Evolutionary conservation across 1,140 invertebrate genomes (phyloP).

Genomic region (Zophobas atratus): DNA sequence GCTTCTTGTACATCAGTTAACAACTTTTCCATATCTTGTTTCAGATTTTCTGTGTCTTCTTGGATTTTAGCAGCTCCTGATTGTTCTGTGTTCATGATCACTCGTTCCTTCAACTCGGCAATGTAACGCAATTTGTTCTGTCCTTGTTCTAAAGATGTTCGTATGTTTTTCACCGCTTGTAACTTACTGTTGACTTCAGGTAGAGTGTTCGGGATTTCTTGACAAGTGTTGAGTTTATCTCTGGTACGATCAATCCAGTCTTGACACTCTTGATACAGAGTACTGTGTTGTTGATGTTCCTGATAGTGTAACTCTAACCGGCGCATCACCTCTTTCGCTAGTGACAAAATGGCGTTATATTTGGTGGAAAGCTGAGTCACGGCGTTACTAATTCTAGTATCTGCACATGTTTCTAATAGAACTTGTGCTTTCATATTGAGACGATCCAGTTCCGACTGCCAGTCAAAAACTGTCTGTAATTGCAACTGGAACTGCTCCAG

Average conservation of each 20-base stretch:
- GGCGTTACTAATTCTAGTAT: constrained; percentile 93
- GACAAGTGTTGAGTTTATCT: constrained; percentile 85
- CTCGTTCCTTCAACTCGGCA: constrained; percentile 92
- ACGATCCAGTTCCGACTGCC: constrained; percentile 93
- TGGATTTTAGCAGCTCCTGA: constrained; percentile 88
- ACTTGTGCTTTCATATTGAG: constrained; percentile 94
- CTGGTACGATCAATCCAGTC: constrained; percentile 91
- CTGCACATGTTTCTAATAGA: constrained; percentile 91
- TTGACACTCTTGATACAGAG: constrained; percentile 91
- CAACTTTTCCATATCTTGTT: constrained; percentile 90
- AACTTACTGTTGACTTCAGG: constrained; percentile 88
- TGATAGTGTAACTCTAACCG: constrained; percentile 92
- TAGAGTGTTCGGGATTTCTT: constrained; percentile 82
- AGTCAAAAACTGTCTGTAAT: constrained; percentile 92
- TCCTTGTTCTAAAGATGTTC: constrained; percentile 90
- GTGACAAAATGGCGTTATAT: constrained; percentile 91
- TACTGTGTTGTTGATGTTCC: constrained; percentile 91
- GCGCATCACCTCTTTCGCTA: constrained; percentile 95
- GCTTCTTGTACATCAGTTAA: constrained; percentile 85
- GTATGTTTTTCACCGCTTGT: constrained; percentile 86
- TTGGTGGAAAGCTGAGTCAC: constrained; percentile 95
- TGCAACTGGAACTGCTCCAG: constrained; percentile 93
- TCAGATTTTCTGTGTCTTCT: constrained; percentile 90
- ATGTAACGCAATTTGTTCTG: constrained; percentile 92
- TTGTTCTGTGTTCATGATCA: constrained; percentile 93